Percentiles rank a stretch among this genome's conserved stretches.
Evolutionary conservation across 2,113 vertebrate genomes (phyloP).

Genomic region (Shinisaurus crocodilurus): DNA sequence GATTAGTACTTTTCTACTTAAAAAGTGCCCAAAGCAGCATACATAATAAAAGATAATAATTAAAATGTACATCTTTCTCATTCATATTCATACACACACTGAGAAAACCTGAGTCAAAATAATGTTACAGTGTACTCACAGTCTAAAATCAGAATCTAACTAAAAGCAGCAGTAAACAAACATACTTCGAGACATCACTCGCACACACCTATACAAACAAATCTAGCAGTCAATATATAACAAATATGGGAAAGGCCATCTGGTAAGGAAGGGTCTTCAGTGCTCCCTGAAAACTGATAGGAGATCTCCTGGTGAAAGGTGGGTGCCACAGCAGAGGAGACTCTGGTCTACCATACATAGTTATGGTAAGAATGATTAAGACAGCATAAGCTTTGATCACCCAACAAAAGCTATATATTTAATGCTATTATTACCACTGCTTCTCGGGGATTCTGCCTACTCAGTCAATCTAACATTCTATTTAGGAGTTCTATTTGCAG

Average conservation of each 20-base stretch:
- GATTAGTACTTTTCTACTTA: no score
- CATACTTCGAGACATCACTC: not conserved
- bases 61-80: no score
- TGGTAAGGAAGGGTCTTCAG: not conserved
- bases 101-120: not conserved
- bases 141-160: not conserved
- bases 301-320: not conserved
- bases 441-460: not conserved
- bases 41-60: not conserved
- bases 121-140: not conserved
- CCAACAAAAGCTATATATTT: not conserved
- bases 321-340: not conserved
- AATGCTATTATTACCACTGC: not conserved
- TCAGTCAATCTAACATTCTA: no score
- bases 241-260: not conserved
- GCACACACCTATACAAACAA: no score
- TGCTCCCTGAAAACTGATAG: not conserved
- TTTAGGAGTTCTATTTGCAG: conserved; percentile 2
- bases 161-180: not conserved
- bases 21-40: not conserved
- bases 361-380: not conserved
- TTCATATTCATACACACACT: no score
- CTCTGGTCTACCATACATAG: not conserved
- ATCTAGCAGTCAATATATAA: not conserved
- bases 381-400: not conserved